Base-by-base conservation (phyloP, 2,797 vertebrate species). In the Hephaestus fuliginosus region DNA sequence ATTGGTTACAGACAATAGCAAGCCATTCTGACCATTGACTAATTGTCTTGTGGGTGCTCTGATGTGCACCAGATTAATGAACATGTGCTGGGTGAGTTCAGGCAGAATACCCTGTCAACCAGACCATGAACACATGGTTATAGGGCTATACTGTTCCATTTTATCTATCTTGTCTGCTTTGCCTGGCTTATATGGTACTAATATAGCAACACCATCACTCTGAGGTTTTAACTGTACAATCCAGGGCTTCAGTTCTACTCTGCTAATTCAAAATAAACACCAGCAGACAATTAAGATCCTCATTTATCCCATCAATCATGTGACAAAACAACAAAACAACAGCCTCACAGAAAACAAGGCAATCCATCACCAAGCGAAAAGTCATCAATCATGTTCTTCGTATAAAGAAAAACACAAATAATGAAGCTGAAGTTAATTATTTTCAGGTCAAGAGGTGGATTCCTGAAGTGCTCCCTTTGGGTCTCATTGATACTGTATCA, bases 11-110 rank as follows among this genome's bases (percentile, higher is more conserved):
- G 70, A 90, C 87, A 88, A 84, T 78, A 74, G 78, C 53, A 17
- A 53, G 84, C 71, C 56, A 48, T 82, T 91, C 85, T 87, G 81
- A 62, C 81, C 82, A 89, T 79, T 74, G 74, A 85, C 82, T 92
- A 89, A 92, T 92, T 92, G 79, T 80, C 81, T 76, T 83, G 86
- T 83, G 83, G 85, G 77, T 68, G 85, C 85, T 86, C 57, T 91
- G 86, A 85, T 86, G 86, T 91, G 90, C 80, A 88, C 77, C 77
- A 91, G 80, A 91, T 89, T 93, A 94, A 93, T 90, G 84, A 91
- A 88, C 91, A 91, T 91, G 88, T 88, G 89, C 81, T 85, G 80
- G 71, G 62, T 78, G 75, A 86, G 86, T 83, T 89, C 87, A 90
- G 84, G 84, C 88, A 90, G 84, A 86, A 85, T 80, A 72, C 64